A percentile compares a stretch with the other conserved stretches of the same genome.
Conservation (phyloP, 2,113 vertebrate species). For the Azemiops feae region DNA sequence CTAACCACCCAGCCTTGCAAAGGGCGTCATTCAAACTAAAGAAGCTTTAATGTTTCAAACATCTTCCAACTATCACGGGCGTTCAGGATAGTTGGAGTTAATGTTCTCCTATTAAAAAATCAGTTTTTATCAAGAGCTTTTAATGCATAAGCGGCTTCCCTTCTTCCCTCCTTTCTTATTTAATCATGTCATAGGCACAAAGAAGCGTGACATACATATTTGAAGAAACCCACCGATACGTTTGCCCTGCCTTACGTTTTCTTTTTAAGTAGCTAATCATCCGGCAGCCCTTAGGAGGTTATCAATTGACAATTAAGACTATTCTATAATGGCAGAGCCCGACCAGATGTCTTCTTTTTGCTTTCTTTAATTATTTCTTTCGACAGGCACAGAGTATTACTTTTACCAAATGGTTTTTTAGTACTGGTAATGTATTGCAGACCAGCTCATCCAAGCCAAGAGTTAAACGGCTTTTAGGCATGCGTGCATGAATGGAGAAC, state of each 20-base stretch:
- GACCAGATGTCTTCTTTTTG: neutral
- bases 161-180: conserved; percentile 25
- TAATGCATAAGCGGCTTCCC: conserved; percentile 29
- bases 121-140: conserved; percentile 38
- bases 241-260: conserved; percentile 33
- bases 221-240: conserved; percentile 33
- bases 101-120: conserved; percentile 28
- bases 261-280: neutral
- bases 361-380: neutral
- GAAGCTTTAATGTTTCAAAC: conserved; percentile 40
- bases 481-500: neutral
- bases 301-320: neutral
- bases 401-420: neutral
- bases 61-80: neutral
- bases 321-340: neutral
- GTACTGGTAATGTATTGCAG: neutral
- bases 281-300: conserved; percentile 2
- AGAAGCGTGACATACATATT: neutral
- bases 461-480: neutral
- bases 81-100: conserved; percentile 34
- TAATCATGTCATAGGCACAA: conserved; percentile 28
- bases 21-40: conserved; percentile 27
- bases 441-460: neutral
- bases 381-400: neutral
- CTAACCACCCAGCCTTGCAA: conserved; percentile 16